phyloP scores from a whole-genome alignment of 2,888 invertebrate species.

The Mimachlamys varia region DNA sequence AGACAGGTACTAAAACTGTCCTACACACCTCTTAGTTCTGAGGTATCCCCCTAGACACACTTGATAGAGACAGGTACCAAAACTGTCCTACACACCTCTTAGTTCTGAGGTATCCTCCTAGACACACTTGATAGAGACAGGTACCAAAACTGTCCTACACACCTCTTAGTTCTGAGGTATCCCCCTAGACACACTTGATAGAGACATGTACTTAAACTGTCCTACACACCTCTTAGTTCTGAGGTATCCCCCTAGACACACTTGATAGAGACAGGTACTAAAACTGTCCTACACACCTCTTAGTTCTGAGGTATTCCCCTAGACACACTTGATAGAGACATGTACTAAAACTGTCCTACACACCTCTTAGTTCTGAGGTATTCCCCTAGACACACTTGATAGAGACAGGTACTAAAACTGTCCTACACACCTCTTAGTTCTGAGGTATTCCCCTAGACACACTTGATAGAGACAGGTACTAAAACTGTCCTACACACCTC shows the following conservation, averaged over 20 bases:
- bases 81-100: neutral
- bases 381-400: constrained; percentile 74
- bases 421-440: neutral
- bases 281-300: neutral
- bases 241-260: constrained; percentile 71
- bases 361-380: neutral
- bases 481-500: neutral
- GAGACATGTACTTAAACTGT: constrained; percentile 65
- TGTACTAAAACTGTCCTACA: constrained; percentile 58
- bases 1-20: constrained; percentile 64
- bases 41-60: constrained; percentile 72
- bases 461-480: constrained; percentile 70
- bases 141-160: constrained; percentile 53
- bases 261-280: constrained; percentile 71
- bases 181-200: constrained; percentile 74
- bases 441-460: constrained; percentile 65
- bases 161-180: constrained; percentile 50
- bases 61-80: constrained; percentile 72
- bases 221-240: neutral
- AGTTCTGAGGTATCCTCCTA: too few species aligned
- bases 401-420: constrained; percentile 65
- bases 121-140: constrained; percentile 68
- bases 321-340: constrained; percentile 70
- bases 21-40: neutral
- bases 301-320: constrained; percentile 56